phyloP scores from a whole-genome alignment of 2,797 vertebrate species.

The Ptychobarbus kaznakovi region DNA sequence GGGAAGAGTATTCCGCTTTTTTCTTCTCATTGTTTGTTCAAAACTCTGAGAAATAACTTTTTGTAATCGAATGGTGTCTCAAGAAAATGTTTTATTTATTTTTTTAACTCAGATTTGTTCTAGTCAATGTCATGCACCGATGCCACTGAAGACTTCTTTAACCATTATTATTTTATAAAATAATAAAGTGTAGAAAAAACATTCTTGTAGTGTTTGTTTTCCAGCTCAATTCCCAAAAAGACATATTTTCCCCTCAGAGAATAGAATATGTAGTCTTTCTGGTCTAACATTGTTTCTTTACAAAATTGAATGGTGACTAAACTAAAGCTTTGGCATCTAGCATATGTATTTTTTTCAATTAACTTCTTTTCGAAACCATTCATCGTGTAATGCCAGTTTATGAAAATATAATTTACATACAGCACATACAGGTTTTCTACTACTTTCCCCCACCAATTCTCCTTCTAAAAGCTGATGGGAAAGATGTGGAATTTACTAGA shows the following conservation, averaged over 20 bases:
- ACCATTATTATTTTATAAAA: background rate
- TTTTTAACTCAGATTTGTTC: background rate
- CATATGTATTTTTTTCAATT: background rate
- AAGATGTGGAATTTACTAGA: slow-evolving; percentile 42
- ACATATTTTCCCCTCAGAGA: background rate
- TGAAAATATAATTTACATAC: background rate
- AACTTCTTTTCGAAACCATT: background rate
- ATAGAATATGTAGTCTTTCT: background rate
- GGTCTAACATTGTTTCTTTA: slow-evolving; percentile 5
- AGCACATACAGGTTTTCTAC: slow-evolving; percentile 36
- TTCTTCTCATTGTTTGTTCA: background rate
- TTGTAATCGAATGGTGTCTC: background rate
- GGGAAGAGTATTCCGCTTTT: background rate
- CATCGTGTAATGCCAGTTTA: background rate
- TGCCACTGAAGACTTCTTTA: background rate
- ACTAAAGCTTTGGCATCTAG: background rate
- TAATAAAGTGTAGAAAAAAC: background rate
- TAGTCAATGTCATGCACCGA: background rate
- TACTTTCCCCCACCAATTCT: background rate
- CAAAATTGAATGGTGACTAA: slow-evolving; percentile 9
- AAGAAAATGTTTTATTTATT: background rate
- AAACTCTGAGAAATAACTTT: background rate
- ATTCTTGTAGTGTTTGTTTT: background rate
- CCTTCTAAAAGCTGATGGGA: slow-evolving; percentile 51
- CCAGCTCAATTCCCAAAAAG: background rate